Evolutionary conservation across 2,113 vertebrate genomes (phyloP), one percentile per base, ranked within the genome.

Genomic region (Otus sunia): DNA sequence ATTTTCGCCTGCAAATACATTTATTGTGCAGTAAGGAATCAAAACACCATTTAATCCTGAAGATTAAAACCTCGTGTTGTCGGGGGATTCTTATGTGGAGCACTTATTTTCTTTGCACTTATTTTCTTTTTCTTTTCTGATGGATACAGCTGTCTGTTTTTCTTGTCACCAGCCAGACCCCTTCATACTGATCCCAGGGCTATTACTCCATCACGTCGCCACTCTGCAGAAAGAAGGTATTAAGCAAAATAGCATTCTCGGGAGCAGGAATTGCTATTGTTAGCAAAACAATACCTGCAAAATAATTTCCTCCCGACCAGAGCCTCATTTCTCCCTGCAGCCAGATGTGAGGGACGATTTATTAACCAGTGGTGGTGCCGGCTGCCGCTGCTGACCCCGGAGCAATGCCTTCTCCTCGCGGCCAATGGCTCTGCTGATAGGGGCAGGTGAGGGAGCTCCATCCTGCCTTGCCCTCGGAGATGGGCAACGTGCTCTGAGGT

Each of bases 211-310:
- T 96, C 97, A 96, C 92, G 59, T 87, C 60, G 59, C 96, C 84
- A 37, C 96, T 97, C 97, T 96, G 86, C 92, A 94, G 96, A 97
- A 96, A 93, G 97, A 94, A 95, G 94, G 92, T 88, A 97, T 97
- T 97, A 98, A 97, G 94, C 97, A 98, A 98, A 98, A 91, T 52
- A 95, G 94, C 93, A 8, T 95, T 95, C 96, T 97, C 90, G 47
- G 96, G 92, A 97, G 93, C 94, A 94, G 86, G 95, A 92, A 96
- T 93, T 69, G 92, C 97, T 97, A 94, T 98, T 97, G 97, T 98
- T 98, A 97, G 96, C 96, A 90, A 98, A 98, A 97, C 98, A 97
- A 97, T 97, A 89, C 90, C 96, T 71, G 90, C 96, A 76, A 82
- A 97, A 96, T 96, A 67, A 97, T 97, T 97, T 90, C 86, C 92